These are phyloP conservation scores for Drosophila yakuba DNA, from an alignment of 1,140 invertebrate genomes.

Conservation along the genomic window DNA sequence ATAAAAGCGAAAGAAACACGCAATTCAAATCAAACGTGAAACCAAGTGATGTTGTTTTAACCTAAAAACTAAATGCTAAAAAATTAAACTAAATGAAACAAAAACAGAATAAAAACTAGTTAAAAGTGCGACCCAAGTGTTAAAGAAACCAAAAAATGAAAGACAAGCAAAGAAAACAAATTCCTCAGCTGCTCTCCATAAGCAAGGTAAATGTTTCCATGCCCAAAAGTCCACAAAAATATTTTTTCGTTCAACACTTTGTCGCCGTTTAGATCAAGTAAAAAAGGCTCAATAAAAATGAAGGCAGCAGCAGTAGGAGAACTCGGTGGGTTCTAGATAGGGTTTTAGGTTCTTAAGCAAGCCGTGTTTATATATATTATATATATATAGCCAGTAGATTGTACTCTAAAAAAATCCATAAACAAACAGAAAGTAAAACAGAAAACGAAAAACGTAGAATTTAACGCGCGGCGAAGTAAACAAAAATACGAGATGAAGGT, in stretches of 20 bases:
- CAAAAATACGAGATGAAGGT: slow-evolving; percentile 39
- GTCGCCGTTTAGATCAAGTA: slow-evolving; percentile 51
- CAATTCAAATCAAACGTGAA: slow-evolving; percentile 84
- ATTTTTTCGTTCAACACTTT: slow-evolving; percentile 56
- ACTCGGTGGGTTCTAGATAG: slow-evolving; percentile 64
- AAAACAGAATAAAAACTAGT: slow-evolving; percentile 35
- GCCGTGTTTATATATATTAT: slow-evolving; percentile 71
- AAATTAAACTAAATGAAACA: slow-evolving; percentile 64
- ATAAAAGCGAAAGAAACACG: slow-evolving; percentile 49
- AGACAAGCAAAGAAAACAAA: slow-evolving; percentile 45
- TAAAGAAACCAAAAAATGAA: slow-evolving; percentile 44
- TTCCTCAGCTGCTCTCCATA: slow-evolving; percentile 49
- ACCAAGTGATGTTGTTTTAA: slow-evolving; percentile 84
- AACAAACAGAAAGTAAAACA: slow-evolving; percentile 25
- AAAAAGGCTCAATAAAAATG: slow-evolving; percentile 23
- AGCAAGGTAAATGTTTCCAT: slow-evolving; percentile 51
- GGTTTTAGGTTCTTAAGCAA: slow-evolving; percentile 63
- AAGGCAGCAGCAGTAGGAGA: slow-evolving; percentile 14
- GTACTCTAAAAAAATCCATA: slow-evolving; percentile 66
- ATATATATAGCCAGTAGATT: slow-evolving; percentile 75
- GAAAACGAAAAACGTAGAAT: slow-evolving; percentile 62
- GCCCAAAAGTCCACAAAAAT: slow-evolving; percentile 43
- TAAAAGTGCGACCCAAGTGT: slow-evolving; percentile 69
- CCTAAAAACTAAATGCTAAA: slow-evolving; percentile 67
- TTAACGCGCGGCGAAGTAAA: slow-evolving; percentile 68